Evolutionary conservation across 2,797 vertebrate genomes (phyloP).

Genomic region (Spinus pinus): DNA sequence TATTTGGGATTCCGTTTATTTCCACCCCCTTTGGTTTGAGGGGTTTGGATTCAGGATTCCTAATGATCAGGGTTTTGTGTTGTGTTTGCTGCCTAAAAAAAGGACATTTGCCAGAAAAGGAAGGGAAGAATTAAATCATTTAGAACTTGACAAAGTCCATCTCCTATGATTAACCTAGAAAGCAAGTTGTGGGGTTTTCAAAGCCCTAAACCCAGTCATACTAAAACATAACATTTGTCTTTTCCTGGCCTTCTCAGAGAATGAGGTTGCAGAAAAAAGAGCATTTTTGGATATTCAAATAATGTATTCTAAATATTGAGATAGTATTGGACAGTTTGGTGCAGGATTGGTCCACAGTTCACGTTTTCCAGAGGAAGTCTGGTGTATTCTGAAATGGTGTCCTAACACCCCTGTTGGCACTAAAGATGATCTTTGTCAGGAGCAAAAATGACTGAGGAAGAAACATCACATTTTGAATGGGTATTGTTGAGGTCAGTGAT

Average conservation of each 20-base stretch:
- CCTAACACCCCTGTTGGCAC: background rate
- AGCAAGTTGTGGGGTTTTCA: background rate
- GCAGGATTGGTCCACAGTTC: background rate
- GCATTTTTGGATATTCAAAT: background rate
- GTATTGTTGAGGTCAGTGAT: background rate
- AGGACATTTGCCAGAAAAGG: background rate
- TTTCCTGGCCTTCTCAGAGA: background rate
- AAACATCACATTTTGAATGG: background rate
- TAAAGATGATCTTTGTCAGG: background rate
- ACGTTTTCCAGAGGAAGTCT: background rate
- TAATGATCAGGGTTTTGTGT: background rate
- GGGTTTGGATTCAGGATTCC: background rate
- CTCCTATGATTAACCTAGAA: fast-evolving
- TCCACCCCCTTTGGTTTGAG: background rate
- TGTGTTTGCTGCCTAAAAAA: background rate
- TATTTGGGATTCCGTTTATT: background rate
- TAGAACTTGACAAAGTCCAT: background rate
- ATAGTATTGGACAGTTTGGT: background rate
- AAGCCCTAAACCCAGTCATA: background rate
- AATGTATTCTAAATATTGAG: background rate
- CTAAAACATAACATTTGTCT: background rate
- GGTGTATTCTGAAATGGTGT: background rate
- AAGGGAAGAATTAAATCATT: background rate
- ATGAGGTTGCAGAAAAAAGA: background rate
- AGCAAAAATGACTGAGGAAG: background rate